A percentile compares a stretch with the other conserved stretches of the same genome.
Conservation (phyloP, 2,888 invertebrate genomes). For the Zhuqinia jingwanae region DNA sequence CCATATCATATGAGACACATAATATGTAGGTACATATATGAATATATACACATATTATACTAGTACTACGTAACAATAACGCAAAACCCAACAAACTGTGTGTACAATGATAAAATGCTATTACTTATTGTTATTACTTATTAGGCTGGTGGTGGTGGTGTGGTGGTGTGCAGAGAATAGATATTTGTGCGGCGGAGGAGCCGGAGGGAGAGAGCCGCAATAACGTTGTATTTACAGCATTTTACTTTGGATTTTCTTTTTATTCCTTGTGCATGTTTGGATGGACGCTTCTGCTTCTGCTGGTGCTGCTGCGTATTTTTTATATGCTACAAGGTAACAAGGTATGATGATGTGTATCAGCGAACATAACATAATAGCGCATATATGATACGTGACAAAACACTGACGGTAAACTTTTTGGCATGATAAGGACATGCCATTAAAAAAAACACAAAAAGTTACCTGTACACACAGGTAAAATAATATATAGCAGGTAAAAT, state of each 20-base stretch:
- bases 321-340: too few relatives aligned
- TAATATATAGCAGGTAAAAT: too few relatives aligned
- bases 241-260: slow-evolving; percentile 28
- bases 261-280: not conserved
- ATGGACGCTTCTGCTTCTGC: too few relatives aligned
- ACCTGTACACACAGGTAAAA: slow-evolving; percentile 5
- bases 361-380: slow-evolving; percentile 25
- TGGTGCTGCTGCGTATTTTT: too few relatives aligned
- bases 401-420: slow-evolving; percentile 50
- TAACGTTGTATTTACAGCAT: not conserved
- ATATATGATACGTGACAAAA: slow-evolving; percentile 48
- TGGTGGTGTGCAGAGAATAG: too few relatives aligned
- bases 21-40: too few relatives aligned
- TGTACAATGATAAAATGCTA: slow-evolving; percentile 26
- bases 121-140: slow-evolving; percentile 19
- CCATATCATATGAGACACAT: too few relatives aligned
- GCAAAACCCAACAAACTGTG: slow-evolving; percentile 30
- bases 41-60: too few relatives aligned
- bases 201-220: not conserved
- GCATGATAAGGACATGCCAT: slow-evolving; percentile 42
- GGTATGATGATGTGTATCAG: slow-evolving; percentile 25
- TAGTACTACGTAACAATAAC: not conserved
- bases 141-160: not conserved
- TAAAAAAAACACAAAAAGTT: slow-evolving; percentile 19
- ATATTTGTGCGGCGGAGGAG: too few relatives aligned